These are phyloP conservation scores for Hemiscyllium ocellatum DNA, from an alignment of 2,113 vertebrate species.

Conservation along the genomic window DNA sequence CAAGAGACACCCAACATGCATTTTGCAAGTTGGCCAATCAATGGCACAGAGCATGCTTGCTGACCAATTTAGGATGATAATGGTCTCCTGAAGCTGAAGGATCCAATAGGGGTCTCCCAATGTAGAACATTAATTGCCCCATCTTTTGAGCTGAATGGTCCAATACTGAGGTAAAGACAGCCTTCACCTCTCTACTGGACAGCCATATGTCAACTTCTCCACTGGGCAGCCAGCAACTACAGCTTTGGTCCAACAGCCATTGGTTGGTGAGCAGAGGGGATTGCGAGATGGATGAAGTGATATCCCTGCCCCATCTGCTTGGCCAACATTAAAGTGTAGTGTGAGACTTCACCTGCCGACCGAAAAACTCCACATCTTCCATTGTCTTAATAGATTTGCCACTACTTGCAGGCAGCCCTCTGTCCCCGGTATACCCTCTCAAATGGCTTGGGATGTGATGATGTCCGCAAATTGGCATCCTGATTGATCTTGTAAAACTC, in stretches of 20 bases:
- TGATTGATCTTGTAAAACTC: neutral
- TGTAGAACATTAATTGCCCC: too few species aligned
- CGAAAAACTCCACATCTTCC: too few species aligned
- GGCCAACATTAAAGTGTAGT: neutral
- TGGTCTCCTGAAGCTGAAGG: neutral
- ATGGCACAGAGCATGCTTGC: neutral
- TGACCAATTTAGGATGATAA: neutral
- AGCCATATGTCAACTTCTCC: neutral
- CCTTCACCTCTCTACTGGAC: too few species aligned
- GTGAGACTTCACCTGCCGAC: neutral
- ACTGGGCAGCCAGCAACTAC: neutral
- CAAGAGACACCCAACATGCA: neutral
- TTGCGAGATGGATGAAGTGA: neutral
- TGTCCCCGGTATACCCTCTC: neutral
- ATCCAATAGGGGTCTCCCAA: too few species aligned
- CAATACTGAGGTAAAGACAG: too few species aligned
- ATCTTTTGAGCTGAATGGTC: too few species aligned
- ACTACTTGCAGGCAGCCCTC: too few species aligned
- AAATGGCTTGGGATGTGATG: neutral
- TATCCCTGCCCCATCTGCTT: neutral
- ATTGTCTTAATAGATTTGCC: too few species aligned
- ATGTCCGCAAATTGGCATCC: neutral
- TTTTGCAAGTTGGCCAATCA: neutral
- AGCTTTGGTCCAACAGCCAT: neutral
- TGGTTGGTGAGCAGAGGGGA: neutral